Evolutionary conservation across 2,113 vertebrate genomes (phyloP).

Genomic region (Neomonachus schauinslandi): DNA sequence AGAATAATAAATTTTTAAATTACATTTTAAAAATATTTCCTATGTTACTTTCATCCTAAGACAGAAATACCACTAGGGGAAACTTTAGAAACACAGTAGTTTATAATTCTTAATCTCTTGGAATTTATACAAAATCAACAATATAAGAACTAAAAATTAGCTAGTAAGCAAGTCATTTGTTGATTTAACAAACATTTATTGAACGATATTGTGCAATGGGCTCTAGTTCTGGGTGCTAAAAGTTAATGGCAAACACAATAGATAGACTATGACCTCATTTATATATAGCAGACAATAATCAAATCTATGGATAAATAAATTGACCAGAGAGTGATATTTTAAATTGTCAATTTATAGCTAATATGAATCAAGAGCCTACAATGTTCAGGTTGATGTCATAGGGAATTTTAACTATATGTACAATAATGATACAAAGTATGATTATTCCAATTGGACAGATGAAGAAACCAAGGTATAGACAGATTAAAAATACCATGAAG

Average conservation of each 20-base stretch:
- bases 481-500: background rate
- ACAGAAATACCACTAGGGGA: background rate
- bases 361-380: background rate
- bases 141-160: background rate
- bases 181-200: background rate
- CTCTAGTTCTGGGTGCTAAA: background rate
- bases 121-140: conserved; percentile 7
- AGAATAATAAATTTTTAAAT: background rate
- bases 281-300: background rate
- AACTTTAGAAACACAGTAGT: background rate
- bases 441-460: background rate
- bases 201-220: background rate
- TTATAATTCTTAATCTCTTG: background rate
- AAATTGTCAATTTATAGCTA: background rate
- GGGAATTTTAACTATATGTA: background rate
- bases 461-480: background rate
- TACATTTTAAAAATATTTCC: background rate
- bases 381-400: background rate
- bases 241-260: background rate
- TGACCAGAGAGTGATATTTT: background rate
- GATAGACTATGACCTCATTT: background rate
- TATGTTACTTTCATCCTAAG: background rate
- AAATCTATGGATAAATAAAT: background rate
- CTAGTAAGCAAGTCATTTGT: conserved; percentile 9
- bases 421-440: background rate